Evolutionary conservation across 2,888 invertebrate species (phyloP).

Genomic region (Loripinus fragilis): DNA sequence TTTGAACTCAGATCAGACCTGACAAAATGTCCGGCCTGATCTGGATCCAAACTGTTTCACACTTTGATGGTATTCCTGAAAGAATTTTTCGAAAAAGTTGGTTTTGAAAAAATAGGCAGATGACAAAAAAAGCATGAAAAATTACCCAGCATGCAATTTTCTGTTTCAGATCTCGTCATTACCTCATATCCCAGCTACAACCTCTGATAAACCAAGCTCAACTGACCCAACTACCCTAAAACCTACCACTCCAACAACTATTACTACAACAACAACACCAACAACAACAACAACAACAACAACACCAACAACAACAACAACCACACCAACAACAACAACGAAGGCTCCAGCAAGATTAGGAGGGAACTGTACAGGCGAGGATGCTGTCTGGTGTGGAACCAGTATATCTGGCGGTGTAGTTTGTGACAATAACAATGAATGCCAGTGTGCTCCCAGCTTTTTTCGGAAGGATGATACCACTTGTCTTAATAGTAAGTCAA

Average conservation of each 20-base stretch:
- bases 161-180: not conserved
- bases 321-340: not conserved
- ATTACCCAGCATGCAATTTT: too few relatives aligned
- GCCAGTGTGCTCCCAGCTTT: not conserved
- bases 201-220: not conserved
- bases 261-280: not conserved
- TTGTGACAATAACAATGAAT: not conserved
- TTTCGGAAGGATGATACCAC: not conserved
- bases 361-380: not conserved
- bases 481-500: not conserved
- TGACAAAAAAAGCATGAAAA: too few relatives aligned
- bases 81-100: too few relatives aligned
- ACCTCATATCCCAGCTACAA: not conserved
- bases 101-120: too few relatives aligned
- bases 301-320: not conserved
- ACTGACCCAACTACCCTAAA: not conserved
- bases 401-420: not conserved
- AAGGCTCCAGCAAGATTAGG: not conserved
- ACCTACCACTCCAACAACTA: not conserved
- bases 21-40: too few relatives aligned
- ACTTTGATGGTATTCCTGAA: too few relatives aligned
- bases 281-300: not conserved
- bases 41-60: too few relatives aligned
- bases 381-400: not conserved
- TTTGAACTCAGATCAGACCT: too few relatives aligned